phyloP scores from a whole-genome alignment of 2,113 vertebrate species.

The Xiphophorus couchianus region DNA sequence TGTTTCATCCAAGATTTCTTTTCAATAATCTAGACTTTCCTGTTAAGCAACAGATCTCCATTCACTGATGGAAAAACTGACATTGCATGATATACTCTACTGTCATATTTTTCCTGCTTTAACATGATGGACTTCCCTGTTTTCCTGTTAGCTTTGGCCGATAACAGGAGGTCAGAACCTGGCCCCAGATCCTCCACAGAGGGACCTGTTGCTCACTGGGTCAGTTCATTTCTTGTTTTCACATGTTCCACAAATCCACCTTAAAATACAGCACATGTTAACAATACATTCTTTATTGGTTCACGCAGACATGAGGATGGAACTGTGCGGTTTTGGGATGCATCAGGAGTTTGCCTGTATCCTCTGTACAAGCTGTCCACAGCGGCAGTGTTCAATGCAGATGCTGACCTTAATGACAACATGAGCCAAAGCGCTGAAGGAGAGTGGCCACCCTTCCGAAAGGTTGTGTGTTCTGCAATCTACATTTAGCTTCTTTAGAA shows the following conservation, averaged over 20 bases:
- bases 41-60: neutral
- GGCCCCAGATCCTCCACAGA: conserved; percentile 89
- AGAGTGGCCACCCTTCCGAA: conserved; percentile 95
- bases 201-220: conserved; percentile 97
- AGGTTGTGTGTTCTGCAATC: conserved; percentile 76
- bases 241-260: neutral
- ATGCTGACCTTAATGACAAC: conserved; percentile 90
- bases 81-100: neutral
- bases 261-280: neutral
- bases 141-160: conserved; percentile 86
- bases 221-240: conserved; percentile 63
- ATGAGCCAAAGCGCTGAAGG: conserved; percentile 89
- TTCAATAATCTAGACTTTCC: neutral
- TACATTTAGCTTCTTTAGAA: neutral
- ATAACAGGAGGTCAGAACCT: conserved; percentile 91
- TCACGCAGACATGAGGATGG: conserved; percentile 91
- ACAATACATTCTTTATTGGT: neutral
- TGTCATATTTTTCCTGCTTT: conserved; percentile 1
- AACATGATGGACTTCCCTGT: conserved; percentile 27
- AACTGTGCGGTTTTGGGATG: conserved; percentile 96
- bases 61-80: neutral
- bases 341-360: conserved; percentile 92
- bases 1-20: neutral
- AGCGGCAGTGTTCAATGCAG: conserved; percentile 89
- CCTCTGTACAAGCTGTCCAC: conserved; percentile 96